These are phyloP conservation scores for Drosophila tani DNA, from an alignment of 1,140 invertebrate species.

Conservation along the genomic window DNA sequence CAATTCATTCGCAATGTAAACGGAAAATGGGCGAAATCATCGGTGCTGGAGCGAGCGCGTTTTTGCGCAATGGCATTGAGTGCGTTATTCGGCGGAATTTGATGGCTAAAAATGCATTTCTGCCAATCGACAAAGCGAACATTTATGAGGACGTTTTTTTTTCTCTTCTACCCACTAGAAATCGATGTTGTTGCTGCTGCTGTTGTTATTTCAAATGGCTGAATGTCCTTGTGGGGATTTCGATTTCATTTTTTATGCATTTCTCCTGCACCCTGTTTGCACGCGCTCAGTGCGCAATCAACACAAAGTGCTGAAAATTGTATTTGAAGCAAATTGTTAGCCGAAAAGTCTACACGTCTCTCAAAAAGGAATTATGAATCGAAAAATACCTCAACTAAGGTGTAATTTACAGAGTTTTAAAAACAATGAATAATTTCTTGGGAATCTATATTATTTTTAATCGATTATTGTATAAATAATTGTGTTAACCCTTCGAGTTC, in stretches of 20 bases:
- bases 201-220: constrained; percentile 13
- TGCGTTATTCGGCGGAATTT: constrained; percentile 31
- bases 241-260: constrained; percentile 15
- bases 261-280: constrained; percentile 4
- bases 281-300: constrained; percentile 33
- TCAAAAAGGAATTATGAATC: not conserved
- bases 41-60: constrained; percentile 3
- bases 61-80: constrained; percentile 46
- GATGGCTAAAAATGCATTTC: constrained; percentile 41
- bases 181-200: constrained; percentile 11
- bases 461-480: too few species aligned
- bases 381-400: not conserved
- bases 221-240: constrained; percentile 27
- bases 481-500: too few species aligned
- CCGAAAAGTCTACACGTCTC: not conserved
- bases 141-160: constrained; percentile 4
- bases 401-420: not conserved
- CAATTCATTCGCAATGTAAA: constrained; percentile 37
- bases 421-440: too few species aligned
- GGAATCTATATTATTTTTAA: too few species aligned
- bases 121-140: constrained; percentile 32
- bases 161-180: not conserved
- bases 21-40: constrained; percentile 25
- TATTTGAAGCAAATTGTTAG: not conserved
- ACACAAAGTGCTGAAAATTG: constrained; percentile 19